These are phyloP conservation scores for Conus ventricosus DNA, from an alignment of 1,140 invertebrate genomes.

Conservation along the genomic window DNA sequence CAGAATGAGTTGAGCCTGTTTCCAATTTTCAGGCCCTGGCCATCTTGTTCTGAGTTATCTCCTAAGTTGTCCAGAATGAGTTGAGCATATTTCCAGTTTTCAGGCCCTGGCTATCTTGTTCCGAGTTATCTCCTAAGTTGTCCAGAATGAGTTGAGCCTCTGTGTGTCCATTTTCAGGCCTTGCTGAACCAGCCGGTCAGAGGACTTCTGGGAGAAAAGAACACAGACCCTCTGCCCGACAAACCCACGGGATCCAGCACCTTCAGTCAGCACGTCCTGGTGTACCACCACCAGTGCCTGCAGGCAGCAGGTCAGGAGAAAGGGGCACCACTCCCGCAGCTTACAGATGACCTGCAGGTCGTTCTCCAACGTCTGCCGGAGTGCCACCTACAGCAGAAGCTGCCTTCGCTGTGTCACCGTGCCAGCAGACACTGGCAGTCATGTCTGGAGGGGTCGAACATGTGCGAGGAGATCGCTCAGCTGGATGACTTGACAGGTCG, in stretches of 20 bases:
- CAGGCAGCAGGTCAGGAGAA: neutral
- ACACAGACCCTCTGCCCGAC: slow-evolving; percentile 29
- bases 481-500: slow-evolving; percentile 73
- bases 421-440: slow-evolving; percentile 53
- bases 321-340: neutral
- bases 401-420: slow-evolving; percentile 42
- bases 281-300: neutral
- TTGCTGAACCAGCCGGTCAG: slow-evolving; percentile 78
- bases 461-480: slow-evolving; percentile 71
- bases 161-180: slow-evolving; percentile 51
- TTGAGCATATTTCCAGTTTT: too few relatives aligned
- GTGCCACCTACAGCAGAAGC: slow-evolving; percentile 42
- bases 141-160: too few relatives aligned
- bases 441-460: slow-evolving; percentile 41
- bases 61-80: too few relatives aligned
- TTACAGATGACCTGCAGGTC: neutral
- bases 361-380: neutral
- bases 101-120: too few relatives aligned
- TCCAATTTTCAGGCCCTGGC: too few relatives aligned
- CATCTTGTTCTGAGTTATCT: too few relatives aligned
- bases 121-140: too few relatives aligned
- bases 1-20: too few relatives aligned
- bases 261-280: slow-evolving; percentile 8
- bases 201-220: slow-evolving; percentile 57
- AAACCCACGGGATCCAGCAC: slow-evolving; percentile 14